Conservation (phyloP, 2,113 vertebrate genomes). For the Atlantisia rogersi region DNA sequence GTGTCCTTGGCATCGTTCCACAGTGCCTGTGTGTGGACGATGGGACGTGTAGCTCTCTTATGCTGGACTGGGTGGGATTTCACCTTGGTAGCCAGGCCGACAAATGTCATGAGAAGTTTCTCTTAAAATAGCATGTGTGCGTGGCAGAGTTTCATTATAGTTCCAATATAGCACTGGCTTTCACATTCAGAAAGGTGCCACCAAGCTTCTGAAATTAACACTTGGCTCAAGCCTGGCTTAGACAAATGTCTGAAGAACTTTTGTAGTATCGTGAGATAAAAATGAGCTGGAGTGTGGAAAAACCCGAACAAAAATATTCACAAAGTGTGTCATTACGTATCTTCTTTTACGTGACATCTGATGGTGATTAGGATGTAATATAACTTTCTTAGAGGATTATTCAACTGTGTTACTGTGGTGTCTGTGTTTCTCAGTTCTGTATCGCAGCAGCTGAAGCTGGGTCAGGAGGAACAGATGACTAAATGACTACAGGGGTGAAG, state of each 20-base stretch:
- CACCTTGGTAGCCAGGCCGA: not conserved
- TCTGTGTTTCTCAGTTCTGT: not conserved
- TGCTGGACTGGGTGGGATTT: not conserved
- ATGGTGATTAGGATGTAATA: not conserved
- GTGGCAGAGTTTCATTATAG: not conserved
- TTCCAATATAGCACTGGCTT: not conserved
- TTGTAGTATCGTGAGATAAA: not conserved
- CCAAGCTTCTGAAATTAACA: slow-evolving; percentile 2
- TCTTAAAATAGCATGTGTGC: not conserved
- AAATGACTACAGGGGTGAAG: not conserved
- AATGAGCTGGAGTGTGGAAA: not conserved
- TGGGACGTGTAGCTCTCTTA: not conserved
- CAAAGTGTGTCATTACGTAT: not conserved
- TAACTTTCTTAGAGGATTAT: not conserved
- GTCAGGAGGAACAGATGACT: not conserved
- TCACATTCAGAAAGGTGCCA: not conserved
- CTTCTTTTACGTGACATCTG: not conserved
- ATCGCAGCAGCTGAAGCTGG: not conserved
- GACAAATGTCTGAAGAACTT: not conserved
- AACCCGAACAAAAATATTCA: not conserved
- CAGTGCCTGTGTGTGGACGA: not conserved
- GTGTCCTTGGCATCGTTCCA: not conserved
- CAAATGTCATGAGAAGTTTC: not conserved
- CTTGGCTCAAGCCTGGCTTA: not conserved
- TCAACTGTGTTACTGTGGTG: not conserved